A percentile compares a stretch with the other conserved stretches of the same genome.
Evolutionary conservation across 2,797 vertebrate genomes (phyloP).

Genomic region (Lindbergichthys nudifrons): DNA sequence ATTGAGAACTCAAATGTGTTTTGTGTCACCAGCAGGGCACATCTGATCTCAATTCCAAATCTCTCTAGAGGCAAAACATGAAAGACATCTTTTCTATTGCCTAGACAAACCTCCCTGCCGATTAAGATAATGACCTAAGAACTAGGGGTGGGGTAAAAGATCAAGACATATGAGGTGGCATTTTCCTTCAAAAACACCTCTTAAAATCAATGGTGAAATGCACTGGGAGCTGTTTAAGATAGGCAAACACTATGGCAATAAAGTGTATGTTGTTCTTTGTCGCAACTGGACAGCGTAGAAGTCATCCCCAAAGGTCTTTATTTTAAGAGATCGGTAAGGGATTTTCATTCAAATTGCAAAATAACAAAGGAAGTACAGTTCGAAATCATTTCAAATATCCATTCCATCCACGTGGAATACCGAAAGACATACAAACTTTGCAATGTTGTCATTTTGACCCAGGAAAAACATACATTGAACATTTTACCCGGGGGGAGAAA

Average conservation of each 20-base stretch:
- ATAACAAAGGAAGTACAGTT: too few species aligned
- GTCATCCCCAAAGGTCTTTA: too few species aligned
- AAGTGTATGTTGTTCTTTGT: not conserved
- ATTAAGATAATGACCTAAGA: not conserved
- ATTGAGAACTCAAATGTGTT: constrained; percentile 9
- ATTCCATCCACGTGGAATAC: too few species aligned
- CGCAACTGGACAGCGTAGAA: not conserved
- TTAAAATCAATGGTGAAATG: constrained; percentile 22
- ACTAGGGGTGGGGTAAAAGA: not conserved
- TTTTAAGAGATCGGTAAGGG: too few species aligned
- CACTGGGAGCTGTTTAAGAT: not conserved
- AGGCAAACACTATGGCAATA: not conserved
- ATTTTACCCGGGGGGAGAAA: too few species aligned
- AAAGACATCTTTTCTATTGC: not conserved
- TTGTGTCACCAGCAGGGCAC: constrained; percentile 4
- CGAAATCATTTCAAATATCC: too few species aligned
- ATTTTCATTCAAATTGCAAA: too few species aligned
- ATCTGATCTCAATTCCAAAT: not conserved
- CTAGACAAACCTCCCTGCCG: not conserved
- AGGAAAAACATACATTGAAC: too few species aligned
- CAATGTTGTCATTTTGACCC: too few species aligned
- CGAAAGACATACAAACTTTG: too few species aligned
- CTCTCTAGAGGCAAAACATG: not conserved
- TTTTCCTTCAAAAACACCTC: not conserved
- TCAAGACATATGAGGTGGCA: not conserved